phyloP scores from a whole-genome alignment of 1,140 invertebrate species.

The Drosophila arawakana region DNA sequence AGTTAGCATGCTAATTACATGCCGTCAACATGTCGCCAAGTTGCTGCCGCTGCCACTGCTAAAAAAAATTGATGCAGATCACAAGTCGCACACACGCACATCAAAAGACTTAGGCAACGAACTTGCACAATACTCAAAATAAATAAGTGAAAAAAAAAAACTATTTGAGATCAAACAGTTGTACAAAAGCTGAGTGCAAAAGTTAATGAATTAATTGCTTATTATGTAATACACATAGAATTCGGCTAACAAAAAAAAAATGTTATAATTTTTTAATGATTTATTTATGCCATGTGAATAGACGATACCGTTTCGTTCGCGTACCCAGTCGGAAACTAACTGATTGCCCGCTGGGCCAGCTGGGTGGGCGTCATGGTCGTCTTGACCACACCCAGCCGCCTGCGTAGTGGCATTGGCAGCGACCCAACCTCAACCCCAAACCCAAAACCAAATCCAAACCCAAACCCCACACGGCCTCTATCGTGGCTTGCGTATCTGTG shows the following conservation, averaged over 20 bases:
- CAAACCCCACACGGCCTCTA: slow-evolving; percentile 64
- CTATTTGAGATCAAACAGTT: slow-evolving; percentile 15
- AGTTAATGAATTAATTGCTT: slow-evolving; percentile 13
- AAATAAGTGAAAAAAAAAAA: not conserved
- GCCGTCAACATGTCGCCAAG: slow-evolving; percentile 61
- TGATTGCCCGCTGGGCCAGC: slow-evolving; percentile 72
- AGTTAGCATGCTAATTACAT: slow-evolving; percentile 72
- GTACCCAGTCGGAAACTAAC: slow-evolving; percentile 29
- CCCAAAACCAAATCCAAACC: slow-evolving; percentile 11
- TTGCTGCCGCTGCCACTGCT: slow-evolving; percentile 43
- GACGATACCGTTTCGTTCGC: slow-evolving; percentile 23
- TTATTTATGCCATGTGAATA: slow-evolving; percentile 74
- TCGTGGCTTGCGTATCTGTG: slow-evolving; percentile 71
- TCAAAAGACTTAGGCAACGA: slow-evolving; percentile 36
- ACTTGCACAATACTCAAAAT: slow-evolving; percentile 2
- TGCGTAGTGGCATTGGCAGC: slow-evolving; percentile 74
- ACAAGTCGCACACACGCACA: slow-evolving; percentile 29
- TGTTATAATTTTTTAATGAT: slow-evolving; percentile 57
- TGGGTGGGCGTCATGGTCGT: slow-evolving; percentile 67
- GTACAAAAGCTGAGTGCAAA: slow-evolving; percentile 13
- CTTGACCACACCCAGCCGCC: slow-evolving; percentile 56
- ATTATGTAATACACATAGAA: slow-evolving; percentile 22
- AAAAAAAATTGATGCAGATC: slow-evolving; percentile 41
- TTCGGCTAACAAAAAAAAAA: slow-evolving; percentile 31
- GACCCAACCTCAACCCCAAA: slow-evolving; percentile 60